A percentile compares a stretch with the other conserved stretches of the same genome.
These are phyloP conservation scores for Eristalinus aeneus DNA, from an alignment of 2,888 invertebrate species.

Conservation along the genomic window DNA sequence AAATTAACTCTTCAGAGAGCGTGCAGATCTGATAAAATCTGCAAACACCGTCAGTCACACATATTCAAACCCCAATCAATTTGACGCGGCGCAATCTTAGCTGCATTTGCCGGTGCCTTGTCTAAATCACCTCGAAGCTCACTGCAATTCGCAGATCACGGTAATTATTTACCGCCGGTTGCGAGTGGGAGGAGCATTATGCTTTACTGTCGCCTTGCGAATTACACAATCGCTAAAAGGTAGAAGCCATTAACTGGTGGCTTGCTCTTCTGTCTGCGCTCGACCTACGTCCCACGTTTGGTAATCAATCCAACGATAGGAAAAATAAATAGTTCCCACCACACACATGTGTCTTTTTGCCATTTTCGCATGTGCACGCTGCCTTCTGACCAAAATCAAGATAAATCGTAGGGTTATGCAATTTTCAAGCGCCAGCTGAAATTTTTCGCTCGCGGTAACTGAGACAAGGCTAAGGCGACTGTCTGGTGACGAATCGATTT, in stretches of 20 bases:
- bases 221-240: constrained; percentile 11
- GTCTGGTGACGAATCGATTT: not conserved
- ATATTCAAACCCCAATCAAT: not conserved
- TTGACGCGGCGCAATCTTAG: constrained; percentile 1
- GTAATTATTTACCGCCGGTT: constrained; percentile 34
- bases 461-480: not conserved
- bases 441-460: not conserved
- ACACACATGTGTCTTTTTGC: not conserved
- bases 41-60: not conserved
- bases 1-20: constrained; percentile 2
- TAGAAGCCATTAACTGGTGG: constrained; percentile 32
- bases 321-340: not conserved
- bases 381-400: constrained; percentile 37
- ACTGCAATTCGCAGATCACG: constrained; percentile 5
- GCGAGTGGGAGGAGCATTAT: constrained; percentile 14
- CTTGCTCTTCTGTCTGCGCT: constrained; percentile 19
- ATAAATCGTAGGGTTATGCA: constrained; percentile 16
- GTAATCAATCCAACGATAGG: not conserved
- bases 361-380: not conserved
- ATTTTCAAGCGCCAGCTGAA: constrained; percentile 2
- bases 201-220: constrained; percentile 23
- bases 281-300: constrained; percentile 4
- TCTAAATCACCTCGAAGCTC: not conserved
- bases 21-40: not conserved
- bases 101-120: not conserved